Evolutionary conservation across 2,797 vertebrate genomes (phyloP).

Genomic region (Pristis pectinata): DNA sequence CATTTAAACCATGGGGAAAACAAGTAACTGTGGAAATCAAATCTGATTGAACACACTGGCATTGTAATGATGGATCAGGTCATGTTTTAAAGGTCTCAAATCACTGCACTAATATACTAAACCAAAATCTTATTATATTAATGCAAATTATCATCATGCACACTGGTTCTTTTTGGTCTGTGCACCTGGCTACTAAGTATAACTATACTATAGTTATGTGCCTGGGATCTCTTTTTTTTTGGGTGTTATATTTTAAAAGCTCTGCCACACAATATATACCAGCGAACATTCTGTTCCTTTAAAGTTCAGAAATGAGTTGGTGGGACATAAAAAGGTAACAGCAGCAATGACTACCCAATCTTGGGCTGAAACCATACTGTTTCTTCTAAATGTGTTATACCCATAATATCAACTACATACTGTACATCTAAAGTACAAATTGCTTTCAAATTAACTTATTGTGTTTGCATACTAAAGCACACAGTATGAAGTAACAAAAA

Average conservation of each 20-base stretch:
- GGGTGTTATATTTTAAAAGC: neutral
- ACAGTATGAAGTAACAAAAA: neutral
- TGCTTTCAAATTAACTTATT: neutral
- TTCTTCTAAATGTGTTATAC: neutral
- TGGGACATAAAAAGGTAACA: neutral
- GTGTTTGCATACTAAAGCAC: neutral
- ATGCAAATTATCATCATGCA: neutral
- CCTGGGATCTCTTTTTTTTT: neutral
- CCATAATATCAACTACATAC: neutral
- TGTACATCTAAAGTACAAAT: neutral
- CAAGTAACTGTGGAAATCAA: neutral
- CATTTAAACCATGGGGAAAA: neutral
- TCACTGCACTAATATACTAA: neutral
- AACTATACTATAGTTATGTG: neutral
- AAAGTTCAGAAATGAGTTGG: neutral
- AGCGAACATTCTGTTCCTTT: neutral
- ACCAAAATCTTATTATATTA: neutral
- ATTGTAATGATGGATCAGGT: neutral
- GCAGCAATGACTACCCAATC: neutral
- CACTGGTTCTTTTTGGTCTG: neutral
- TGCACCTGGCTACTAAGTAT: neutral
- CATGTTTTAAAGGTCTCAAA: neutral
- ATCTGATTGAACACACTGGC: neutral
- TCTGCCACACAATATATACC: neutral
- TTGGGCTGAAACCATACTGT: neutral